These are phyloP conservation scores for Prorops nasuta DNA, from an alignment of 1,140 invertebrate species.

Conservation along the genomic window DNA sequence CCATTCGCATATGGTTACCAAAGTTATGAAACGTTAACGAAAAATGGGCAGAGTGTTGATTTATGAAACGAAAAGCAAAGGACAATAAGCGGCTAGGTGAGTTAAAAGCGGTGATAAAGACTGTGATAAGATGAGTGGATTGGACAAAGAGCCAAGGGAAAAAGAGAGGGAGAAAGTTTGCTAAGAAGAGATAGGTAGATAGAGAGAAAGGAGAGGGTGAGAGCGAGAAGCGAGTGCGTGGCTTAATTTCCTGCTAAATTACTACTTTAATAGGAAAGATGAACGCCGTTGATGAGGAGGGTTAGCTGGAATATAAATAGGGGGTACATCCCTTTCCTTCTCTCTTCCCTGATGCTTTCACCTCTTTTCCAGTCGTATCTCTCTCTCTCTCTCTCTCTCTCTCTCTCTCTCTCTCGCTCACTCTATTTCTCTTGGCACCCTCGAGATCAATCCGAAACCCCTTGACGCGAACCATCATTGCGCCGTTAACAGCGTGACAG, in stretches of 20 bases:
- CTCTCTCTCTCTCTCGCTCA: too few relatives aligned
- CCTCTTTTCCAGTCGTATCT: too few relatives aligned
- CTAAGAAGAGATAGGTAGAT: not conserved
- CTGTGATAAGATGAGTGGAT: not conserved
- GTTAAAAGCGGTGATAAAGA: not conserved
- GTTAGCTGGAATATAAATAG: conserved; percentile 58
- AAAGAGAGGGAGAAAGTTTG: conserved; percentile 11
- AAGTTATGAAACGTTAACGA: conserved; percentile 28
- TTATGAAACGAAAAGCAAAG: conserved; percentile 33
- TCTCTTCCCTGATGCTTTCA: conserved; percentile 25
- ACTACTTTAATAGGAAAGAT: conserved; percentile 60
- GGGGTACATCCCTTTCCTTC: conserved; percentile 34
- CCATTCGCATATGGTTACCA: too few relatives aligned
- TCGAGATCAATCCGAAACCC: too few relatives aligned
- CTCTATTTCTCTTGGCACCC: too few relatives aligned
- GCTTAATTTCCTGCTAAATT: conserved; percentile 61
- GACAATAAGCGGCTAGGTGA: conserved; percentile 25
- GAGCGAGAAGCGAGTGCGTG: conserved; percentile 45
- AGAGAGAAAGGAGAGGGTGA: conserved; percentile 10
- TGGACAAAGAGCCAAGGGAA: conserved; percentile 9
- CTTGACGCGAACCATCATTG: too few relatives aligned
- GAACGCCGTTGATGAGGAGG: conserved; percentile 57
- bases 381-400: too few relatives aligned
- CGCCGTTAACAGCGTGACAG: too few relatives aligned
- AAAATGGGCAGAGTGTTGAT: conserved; percentile 38